Evolutionary conservation across 2,888 invertebrate genomes (phyloP), one percentile per base, ranked within the genome.

Genomic region (Patella pellucida): DNA sequence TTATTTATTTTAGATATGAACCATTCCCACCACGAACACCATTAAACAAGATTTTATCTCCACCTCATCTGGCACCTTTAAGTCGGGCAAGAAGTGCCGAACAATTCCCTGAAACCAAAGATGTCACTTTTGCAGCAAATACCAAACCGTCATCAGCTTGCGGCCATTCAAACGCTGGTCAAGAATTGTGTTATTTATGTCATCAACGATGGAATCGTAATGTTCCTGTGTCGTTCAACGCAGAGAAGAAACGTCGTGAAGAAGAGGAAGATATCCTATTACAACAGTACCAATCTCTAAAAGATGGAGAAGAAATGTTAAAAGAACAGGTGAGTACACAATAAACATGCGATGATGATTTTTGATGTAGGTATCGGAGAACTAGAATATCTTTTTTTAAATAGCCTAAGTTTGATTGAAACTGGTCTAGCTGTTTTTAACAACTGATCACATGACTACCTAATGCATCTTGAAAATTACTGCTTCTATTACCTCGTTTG

Each of bases 121-220:
- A 79, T 82, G 62, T 62, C 11, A 23, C 62, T 12, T 62, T 62
- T 62, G 62, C 62, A 23, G 62, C 19, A 62, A 62, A 23, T 19
- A 62, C 62, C 19, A 62, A 62, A 15, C 84, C 84, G 23, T 75
- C 72, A n/a, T 83, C 85, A 3, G 81, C 85, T 15, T 89, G 90
- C 81, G 88, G 87, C 11, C 91, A 91, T 78, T 81, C 86, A 23
- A 86, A 87, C 72, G 89, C 90, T n/a, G 91, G 91, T 0, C 91
- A 91, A 81, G 91, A 91, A 82, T 81, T 91, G 73, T 91, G 91
- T 82, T 91, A 91, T 78, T 84, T 91, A 62, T 91, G 91, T 79
- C 91, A 91, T 81, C 91, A 91, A 82, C 80, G 91, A n/a, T 85
- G 86, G 3, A 81, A 88, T 9, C 81, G 89, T n/a, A 91, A 91